A percentile compares a stretch with the other conserved stretches of the same genome.
phyloP scores from a whole-genome alignment of 1,140 invertebrate species.

The Drosophila mojavensis region DNA sequence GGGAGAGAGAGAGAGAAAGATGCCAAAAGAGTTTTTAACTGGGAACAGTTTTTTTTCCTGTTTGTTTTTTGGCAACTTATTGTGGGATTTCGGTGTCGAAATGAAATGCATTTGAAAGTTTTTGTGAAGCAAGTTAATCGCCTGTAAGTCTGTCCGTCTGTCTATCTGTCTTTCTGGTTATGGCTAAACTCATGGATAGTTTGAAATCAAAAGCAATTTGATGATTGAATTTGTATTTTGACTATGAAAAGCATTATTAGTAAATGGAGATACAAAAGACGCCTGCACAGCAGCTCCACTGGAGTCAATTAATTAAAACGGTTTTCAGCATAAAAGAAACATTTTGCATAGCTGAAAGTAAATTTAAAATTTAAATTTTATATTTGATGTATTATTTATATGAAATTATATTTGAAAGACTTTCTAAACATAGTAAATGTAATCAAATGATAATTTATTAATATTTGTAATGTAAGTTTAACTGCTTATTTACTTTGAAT shows the following conservation, averaged over 20 bases:
- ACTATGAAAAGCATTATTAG: slow-evolving; percentile 3
- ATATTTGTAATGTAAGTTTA: no score
- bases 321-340: no score
- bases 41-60: slow-evolving; percentile 37
- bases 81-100: slow-evolving; percentile 56
- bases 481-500: no score
- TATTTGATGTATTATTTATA: no score
- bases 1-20: background rate
- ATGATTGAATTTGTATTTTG: slow-evolving; percentile 20
- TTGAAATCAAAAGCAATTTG: slow-evolving; percentile 27
- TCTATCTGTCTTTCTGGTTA: slow-evolving; percentile 13
- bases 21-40: slow-evolving; percentile 29
- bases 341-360: no score
- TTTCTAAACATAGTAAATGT: no score
- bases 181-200: slow-evolving; percentile 17
- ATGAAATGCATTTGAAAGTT: slow-evolving; percentile 75
- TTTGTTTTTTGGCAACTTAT: slow-evolving; percentile 53
- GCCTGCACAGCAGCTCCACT: background rate
- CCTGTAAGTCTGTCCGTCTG: slow-evolving; percentile 34
- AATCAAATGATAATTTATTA: no score
- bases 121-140: slow-evolving; percentile 75
- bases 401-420: no score
- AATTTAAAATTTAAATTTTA: no score
- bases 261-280: background rate
- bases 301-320: background rate